Base-by-base conservation (phyloP, 2,113 vertebrate species). In the Archocentrus centrarchus region DNA sequence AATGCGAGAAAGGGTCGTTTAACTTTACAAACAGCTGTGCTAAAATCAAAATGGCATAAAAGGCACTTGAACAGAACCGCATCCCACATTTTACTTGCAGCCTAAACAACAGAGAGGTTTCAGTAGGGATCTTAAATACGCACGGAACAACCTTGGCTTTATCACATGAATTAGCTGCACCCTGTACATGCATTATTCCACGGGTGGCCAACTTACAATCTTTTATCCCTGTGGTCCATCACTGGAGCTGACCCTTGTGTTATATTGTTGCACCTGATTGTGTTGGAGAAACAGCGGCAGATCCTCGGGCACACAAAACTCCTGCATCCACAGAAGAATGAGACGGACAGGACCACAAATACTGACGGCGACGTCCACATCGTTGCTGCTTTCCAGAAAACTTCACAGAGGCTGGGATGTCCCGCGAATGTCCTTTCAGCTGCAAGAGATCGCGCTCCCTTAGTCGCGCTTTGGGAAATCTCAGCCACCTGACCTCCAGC, bases 221-320 rank as follows among this genome's bases (percentile, higher is more conserved):
- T 82, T 41, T 15, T 60, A 11, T 79, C 15, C 47, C 61, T 83
- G 66, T 86, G 75, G 13, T 60, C 60, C 64, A 27, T 59, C 30
- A 44, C 27, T 22, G 14, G 50, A 73, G 59, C 63, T 4, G 83
- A 79, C 3, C 59, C 63, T 18, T 93, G 86, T 18, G 87, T 91
- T 53, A 62, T 27, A 17, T 83, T 75, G 75, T 80, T 90, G 75
- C 91, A 92, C 84, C 59, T 88, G 79, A 93, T 88, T 18, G 70
- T 57, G 44, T 63, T 66, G 59, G 77, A 32, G 24, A 55, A 87
- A 58, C 93, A 94, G 11, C 75, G 58, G 78, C 93, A 94, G 79
- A 92, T 89, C 22, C 76, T 68, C n/a, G 89, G 93, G 18, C 93
- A 93, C 30, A 27, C 50, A 35, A 91, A 92, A 27, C 60, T 62